Evolutionary conservation across 2,888 invertebrate species (phyloP), one percentile per base, ranked within the genome.

Genomic region (Ellobium chinense): DNA sequence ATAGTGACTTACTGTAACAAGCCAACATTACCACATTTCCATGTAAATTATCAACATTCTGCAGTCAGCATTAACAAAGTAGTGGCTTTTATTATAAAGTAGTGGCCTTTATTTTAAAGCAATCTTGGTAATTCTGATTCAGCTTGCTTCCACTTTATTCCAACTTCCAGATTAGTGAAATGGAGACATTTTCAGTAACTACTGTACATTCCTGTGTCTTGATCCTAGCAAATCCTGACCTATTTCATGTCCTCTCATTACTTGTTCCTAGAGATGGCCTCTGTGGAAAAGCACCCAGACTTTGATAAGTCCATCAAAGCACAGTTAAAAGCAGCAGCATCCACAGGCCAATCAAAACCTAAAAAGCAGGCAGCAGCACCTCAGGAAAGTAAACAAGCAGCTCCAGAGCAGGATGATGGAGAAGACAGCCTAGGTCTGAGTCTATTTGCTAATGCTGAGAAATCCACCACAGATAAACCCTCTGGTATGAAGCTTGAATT

Each of bases 291-390:
- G 34, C 85, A 89, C 73, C 89, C 89, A 76, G 84, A 82, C 7
- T 91, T 91, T 80, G 87, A 91, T 75, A 89, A 88, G 62, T 83
- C 84, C 36, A 78, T 87, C 2, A 88, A 88, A 77, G 78, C 86
- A 34, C 76, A 63, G 27, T 27, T 80, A 1, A 54, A 75, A n/a
- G 56, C 63, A 27, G 36, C 37, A 27, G 0, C 63, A 36, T 79
- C 86, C 18, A 73, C 81, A 39, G 78, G 70, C 31, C 56, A 82
- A 5, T 84, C 84, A 18, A 31, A 70, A 37, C n/a, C 54, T 46
- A 60, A 60, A 14, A 36, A 37, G n/a, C 21, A 31, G 1, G n/a
- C 37, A 3, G n/a, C 36, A 14, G n/a, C 31, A 69, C 34, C 39
- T 3, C 24, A 18, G 9, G 21, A 54, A 27, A 21, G 9, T 4